Base-by-base conservation (phyloP, 2,888 invertebrate species). In the Diplazon laetatorius region DNA sequence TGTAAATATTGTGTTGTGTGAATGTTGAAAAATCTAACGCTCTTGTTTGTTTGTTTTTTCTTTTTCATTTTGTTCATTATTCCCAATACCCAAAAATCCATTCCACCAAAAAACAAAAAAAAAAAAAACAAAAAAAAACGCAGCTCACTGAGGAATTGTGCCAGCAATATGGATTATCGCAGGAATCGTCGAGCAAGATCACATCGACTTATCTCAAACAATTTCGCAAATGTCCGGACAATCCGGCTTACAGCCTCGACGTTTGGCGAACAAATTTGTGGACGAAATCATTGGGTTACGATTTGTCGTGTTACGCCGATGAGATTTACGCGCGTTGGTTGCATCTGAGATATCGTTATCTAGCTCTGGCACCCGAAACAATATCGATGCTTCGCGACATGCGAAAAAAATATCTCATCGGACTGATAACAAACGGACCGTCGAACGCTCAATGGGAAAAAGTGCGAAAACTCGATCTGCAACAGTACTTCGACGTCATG, bases 371-470 rank as follows among this genome's bases (percentile, higher is more conserved):
- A 18, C 92, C 94, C 66, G 95, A 96, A 83, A 94, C 95, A 78
- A 92, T 94, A 84, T 93, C 93, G 80, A 93, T 97, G 86, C 92
- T 97, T 80, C 93, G 93, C 85, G 93, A 94, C 73, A 92, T 97
- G 85, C 94, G 95, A 86, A 93, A 94, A 90, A 94, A 94, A 88
- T 97, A 96, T 91, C 93, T 94, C 83, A 92, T 97, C 85, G 96
- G 95, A 83, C 92, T 97, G 85, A 96, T 97, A 88, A 96, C 97
- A 84, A 97, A 97, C 91, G 97, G 97, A 59, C 95, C 97, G 10
- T 96, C 97, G 76, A 94, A 94, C 80, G 95, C 96, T 39, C 97
- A 97, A 91, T 97, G 97, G 96, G 97, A 97, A 92, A 97, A 97
- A 92, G 93, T 97, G 81, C 93, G 94, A 78, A 93, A 93, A 82